Evolutionary conservation across 2,113 vertebrate genomes (phyloP).

Genomic region (Glaucidium brasilianum): DNA sequence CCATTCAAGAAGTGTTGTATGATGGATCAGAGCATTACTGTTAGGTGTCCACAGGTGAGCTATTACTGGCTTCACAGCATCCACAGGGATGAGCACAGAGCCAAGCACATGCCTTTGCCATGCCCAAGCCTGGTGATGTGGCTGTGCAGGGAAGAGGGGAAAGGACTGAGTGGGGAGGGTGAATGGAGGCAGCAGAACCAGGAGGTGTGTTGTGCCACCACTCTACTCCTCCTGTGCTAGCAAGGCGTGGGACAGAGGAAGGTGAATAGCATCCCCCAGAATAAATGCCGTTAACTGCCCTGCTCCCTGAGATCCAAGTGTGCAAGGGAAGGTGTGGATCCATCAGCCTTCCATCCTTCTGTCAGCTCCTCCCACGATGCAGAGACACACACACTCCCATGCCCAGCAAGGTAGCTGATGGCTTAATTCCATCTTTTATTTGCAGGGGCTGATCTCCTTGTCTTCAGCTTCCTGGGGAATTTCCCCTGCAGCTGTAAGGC

Average conservation of each 20-base stretch:
- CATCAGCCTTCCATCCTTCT: not conserved
- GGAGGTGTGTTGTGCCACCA: not conserved
- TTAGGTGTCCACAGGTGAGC: not conserved
- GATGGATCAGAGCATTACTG: not conserved
- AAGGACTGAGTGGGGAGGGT: not conserved
- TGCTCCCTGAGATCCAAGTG: not conserved
- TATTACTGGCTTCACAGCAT: not conserved
- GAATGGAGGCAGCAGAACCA: not conserved
- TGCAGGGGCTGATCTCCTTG: not conserved
- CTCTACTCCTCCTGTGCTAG: not conserved
- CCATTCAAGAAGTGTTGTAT: not conserved
- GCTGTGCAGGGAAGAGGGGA: not conserved
- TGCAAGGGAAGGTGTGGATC: not conserved
- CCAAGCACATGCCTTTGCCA: not conserved
- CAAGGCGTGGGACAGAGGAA: not conserved
- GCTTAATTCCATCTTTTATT: not conserved
- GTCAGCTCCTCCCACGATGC: not conserved
- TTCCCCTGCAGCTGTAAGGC: not conserved
- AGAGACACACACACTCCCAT: not conserved
- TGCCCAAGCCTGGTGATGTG: accelerated
- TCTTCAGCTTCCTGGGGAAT: not conserved
- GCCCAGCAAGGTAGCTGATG: not conserved
- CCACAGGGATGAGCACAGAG: not conserved
- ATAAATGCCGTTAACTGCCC: not conserved
- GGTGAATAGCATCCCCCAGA: not conserved